Evolutionary conservation across 1,140 invertebrate genomes (phyloP).

Genomic region (Sitophilus oryzae): DNA sequence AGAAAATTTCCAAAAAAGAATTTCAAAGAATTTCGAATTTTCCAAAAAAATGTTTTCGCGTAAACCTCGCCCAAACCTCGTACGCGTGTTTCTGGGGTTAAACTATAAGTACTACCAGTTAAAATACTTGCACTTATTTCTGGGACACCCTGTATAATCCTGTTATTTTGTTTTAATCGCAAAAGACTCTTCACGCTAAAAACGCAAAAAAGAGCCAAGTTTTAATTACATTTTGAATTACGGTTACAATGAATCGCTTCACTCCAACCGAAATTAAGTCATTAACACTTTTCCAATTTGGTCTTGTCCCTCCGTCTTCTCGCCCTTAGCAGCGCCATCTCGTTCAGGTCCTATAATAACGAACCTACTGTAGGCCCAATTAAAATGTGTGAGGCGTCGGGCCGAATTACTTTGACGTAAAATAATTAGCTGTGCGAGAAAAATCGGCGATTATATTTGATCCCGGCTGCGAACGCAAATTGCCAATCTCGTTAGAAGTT

Average conservation of each 20-base stretch:
- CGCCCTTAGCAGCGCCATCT: neutral
- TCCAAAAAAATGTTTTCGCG: too few species aligned
- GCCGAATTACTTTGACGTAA: conserved; percentile 38
- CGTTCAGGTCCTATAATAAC: conserved; percentile 22
- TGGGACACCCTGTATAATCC: too few species aligned
- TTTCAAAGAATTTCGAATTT: too few species aligned
- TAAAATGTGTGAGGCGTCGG: conserved; percentile 37
- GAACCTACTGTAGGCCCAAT: conserved; percentile 30
- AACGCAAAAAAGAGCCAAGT: too few species aligned
- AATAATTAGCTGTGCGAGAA: conserved; percentile 41
- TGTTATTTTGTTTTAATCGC: too few species aligned
- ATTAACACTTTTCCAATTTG: conserved; percentile 27
- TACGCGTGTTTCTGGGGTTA: too few species aligned
- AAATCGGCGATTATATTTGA: conserved; percentile 43
- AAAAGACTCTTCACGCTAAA: too few species aligned
- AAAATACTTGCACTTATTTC: too few species aligned
- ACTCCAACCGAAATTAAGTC: conserved; percentile 19
- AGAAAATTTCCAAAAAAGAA: too few species aligned
- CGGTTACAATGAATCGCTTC: conserved; percentile 6
- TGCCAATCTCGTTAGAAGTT: conserved; percentile 43
- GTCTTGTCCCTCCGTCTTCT: neutral
- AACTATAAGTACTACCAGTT: too few species aligned
- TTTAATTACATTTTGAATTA: conserved; percentile 18
- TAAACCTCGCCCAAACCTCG: too few species aligned
- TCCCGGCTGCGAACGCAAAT: conserved; percentile 39